phyloP scores from a whole-genome alignment of 2,888 invertebrate genomes.

The Furcula furcula region DNA sequence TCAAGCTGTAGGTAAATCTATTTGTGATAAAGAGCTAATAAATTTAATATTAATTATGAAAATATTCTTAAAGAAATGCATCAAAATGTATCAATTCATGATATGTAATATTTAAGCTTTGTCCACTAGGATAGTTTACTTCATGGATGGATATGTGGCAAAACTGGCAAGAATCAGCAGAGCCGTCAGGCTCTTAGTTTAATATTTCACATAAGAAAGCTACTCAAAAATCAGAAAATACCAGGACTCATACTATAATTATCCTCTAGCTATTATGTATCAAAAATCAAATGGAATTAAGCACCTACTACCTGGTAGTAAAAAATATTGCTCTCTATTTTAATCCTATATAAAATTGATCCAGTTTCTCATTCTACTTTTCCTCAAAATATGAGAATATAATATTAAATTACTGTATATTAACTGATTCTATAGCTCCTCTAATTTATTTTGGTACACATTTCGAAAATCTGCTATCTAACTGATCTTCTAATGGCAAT shows the following conservation, averaged over 20 bases:
- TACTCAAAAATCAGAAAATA: constrained; percentile 66
- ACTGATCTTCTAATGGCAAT: constrained; percentile 72
- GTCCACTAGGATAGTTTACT: constrained; percentile 60
- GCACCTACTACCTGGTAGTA: constrained; percentile 73
- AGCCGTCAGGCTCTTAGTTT: constrained; percentile 47
- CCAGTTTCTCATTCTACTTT: constrained; percentile 55
- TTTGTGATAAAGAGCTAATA: constrained; percentile 67
- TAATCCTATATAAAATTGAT: constrained; percentile 72
- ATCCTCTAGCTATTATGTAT: constrained; percentile 58
- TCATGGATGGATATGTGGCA: constrained; percentile 76
- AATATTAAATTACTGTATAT: constrained; percentile 47
- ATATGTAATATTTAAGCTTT: constrained; percentile 55
- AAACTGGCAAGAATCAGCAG: constrained; percentile 72
- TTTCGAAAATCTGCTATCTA: constrained; percentile 76
- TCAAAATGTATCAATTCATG: constrained; percentile 61
- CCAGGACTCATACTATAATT: constrained; percentile 61
- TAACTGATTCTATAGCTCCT: constrained; percentile 60
- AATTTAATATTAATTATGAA: constrained; percentile 69
- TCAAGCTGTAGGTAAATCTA: constrained; percentile 72
- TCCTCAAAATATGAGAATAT: constrained; percentile 47
- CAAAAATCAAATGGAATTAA: constrained; percentile 63
- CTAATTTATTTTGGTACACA: constrained; percentile 69
- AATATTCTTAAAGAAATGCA: constrained; percentile 62
- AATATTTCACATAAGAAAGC: constrained; percentile 59
- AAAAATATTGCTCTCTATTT: constrained; percentile 71